These are phyloP conservation scores for Chaetura pelagica DNA, from an alignment of 2,113 vertebrate genomes.

Conservation along the genomic window DNA sequence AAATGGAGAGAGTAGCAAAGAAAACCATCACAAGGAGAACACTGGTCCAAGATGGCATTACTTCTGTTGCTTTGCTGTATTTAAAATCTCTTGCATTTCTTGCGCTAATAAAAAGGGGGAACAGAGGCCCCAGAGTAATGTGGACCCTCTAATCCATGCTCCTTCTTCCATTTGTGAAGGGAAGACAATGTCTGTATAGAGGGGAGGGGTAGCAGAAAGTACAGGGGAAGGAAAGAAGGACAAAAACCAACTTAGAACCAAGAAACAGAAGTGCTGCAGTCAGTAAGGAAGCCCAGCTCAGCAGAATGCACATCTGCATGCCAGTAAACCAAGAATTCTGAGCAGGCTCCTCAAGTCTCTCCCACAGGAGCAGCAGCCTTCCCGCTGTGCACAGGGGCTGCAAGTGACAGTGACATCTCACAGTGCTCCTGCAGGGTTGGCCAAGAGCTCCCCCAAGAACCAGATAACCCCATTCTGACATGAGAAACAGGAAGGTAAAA, in stretches of 20 bases:
- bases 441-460: not conserved
- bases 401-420: not conserved
- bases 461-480: not conserved
- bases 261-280: not conserved
- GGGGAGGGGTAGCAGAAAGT: not conserved
- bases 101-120: not conserved
- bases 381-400: not conserved
- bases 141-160: not conserved
- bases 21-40: not conserved
- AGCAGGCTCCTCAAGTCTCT: not conserved
- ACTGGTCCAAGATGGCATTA: not conserved
- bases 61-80: not conserved
- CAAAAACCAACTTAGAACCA: not conserved
- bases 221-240: not conserved
- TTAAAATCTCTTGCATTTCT: not conserved
- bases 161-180: not conserved
- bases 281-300: not conserved
- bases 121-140: not conserved
- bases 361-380: not conserved
- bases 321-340: not conserved
- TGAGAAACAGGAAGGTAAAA: not conserved
- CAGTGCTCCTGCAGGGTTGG: not conserved
- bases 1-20: not conserved
- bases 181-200: rapidly evolving
- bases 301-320: not conserved